Conservation (phyloP, 2,113 vertebrate genomes). For the Megatriorchis doriae region DNA sequence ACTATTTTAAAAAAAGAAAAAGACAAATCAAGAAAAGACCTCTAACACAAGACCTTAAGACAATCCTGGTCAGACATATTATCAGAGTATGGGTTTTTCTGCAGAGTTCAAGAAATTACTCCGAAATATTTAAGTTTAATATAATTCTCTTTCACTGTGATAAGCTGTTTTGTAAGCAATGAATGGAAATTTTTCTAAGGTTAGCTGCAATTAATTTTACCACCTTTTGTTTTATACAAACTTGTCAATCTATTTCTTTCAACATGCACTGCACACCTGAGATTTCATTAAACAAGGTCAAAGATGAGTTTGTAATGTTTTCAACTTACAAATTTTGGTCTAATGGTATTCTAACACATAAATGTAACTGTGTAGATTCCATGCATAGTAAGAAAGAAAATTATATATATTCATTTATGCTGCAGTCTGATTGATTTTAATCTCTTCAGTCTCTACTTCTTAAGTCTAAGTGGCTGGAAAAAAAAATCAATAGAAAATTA, state of each 20-base stretch:
- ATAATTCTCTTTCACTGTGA: neutral
- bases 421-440: neutral
- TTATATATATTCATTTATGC: neutral
- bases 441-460: neutral
- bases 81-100: accelerated
- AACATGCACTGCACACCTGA: neutral
- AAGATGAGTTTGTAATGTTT: neutral
- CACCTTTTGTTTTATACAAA: neutral
- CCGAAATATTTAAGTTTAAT: neutral
- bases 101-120: neutral
- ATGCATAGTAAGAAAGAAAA: neutral
- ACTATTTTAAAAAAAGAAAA: neutral
- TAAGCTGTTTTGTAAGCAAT: neutral
- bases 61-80: neutral
- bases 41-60: neutral
- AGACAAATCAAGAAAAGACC: neutral
- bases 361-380: neutral
- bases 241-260: neutral
- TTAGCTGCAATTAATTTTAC: neutral
- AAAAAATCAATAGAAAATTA: neutral
- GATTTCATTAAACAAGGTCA: neutral
- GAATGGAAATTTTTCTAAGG: neutral
- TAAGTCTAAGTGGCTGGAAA: neutral
- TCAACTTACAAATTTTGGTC: neutral
- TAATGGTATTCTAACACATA: neutral